Evolutionary conservation across 1,140 invertebrate species (phyloP), one percentile per base, ranked within the genome.

Genomic region (Pseudomyrmex cubaensis): DNA sequence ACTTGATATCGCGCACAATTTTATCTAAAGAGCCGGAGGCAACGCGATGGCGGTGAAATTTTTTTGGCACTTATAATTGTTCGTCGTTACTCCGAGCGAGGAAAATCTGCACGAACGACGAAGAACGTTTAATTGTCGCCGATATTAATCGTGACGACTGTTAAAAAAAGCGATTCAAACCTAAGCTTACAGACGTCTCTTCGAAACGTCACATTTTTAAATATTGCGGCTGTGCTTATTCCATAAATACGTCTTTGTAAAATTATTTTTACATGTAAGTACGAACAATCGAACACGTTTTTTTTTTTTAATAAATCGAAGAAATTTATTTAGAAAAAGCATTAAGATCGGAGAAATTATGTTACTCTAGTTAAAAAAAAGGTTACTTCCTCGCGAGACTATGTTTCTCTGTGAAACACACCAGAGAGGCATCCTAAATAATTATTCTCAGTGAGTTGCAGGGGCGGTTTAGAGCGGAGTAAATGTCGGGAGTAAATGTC

Each of bases 361-460:
- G 5, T 35, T 35, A 0, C 15, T 8, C 4, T 72, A 25, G 25
- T 46, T 85, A 74, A 66, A 70, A 66, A 66, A 54, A 48, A 20
- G n/a, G n/a, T 17, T 20, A 8, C 13, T 48, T 54, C 2, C 4
- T 75, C 50, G 57, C 62, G 48, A 75, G 20, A 63, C 25, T 52
- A 75, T 13, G 80, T 83, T 67, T 85, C 75, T 67, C 62, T 22
- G 44, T 69, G 48, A 54, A 66, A 54, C 48, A 54, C 48, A 17
- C 54, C 52, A 64, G 64, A 50, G 44, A 50, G 44, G 56, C 73
- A 62, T 76, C 50, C 52, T 17, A n/a, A 10, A 62, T 70, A 83
- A 87, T 87, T 63, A 69, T 69, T 74, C 85, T 54, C 17, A 22
- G 17, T 25, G 48, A 84, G 35, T 56, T 84, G 0, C 22, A 22